Base-by-base conservation (phyloP, 2,797 vertebrate genomes). In the Enteromius radiatus region DNA sequence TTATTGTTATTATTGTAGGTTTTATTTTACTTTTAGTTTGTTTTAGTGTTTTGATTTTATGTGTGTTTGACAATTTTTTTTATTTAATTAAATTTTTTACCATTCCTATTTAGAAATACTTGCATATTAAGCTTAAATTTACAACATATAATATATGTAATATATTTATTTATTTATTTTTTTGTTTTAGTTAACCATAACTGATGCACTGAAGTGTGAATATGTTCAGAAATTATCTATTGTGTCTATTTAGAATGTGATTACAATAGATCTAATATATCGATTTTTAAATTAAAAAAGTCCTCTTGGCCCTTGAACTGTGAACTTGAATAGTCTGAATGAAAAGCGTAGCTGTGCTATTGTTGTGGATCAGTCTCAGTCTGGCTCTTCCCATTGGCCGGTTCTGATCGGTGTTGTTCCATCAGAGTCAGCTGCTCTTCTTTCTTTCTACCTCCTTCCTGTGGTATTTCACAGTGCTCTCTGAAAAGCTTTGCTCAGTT, bases 391-490 rank as follows among this genome's bases (percentile, higher is more conserved):
- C 67, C 26, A 59, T 75, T 81, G 69, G 33, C 33, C n/a, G 17
- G 68, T 79, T 38, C 61, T 47, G 23, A 56, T 71, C 28, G 38
- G n/a, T 59, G 36, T 61, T 68, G 54, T 45, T 73, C 21, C 45
- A 68, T 63, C 31, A 38, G 28, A 26, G 63, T 76, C 52, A 68
- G 31, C 49, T 64, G 74, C 11, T 52, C 21, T 45, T 33, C n/a
- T 69, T 52, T 38, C 19, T 54, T 90, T 92, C 91, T 92, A 90
- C 90, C 90, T 89, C 86, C 89, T 84, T 85, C 80, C 89, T 92
- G 93, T 92, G 93, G 91, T 90, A 94, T 95, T 94, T 94, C 93
- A 93, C 93, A 92, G 85, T 59, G 84, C 52, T 76, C 88, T 88
- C 89, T 91, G 89, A 89, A 90, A 90, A 81, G 64, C 88, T 86